A percentile compares a stretch with the other conserved stretches of the same genome.
Evolutionary conservation across 2,797 vertebrate genomes (phyloP).

Genomic region (Aulostomus chinensis): DNA sequence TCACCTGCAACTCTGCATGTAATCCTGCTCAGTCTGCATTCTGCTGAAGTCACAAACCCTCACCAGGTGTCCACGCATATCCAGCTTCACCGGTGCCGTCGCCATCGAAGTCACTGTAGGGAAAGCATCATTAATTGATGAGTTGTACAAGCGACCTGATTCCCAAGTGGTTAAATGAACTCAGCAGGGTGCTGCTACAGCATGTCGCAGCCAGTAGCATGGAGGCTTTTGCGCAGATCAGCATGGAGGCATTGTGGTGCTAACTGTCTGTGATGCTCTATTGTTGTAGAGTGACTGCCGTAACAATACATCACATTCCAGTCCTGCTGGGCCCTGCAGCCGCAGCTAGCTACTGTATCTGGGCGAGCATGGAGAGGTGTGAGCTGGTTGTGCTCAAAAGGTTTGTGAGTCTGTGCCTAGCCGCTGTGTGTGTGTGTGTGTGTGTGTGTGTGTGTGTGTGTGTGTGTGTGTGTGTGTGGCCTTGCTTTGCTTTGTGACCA

Average conservation of each 20-base stretch:
- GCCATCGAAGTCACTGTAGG: slow-evolving; percentile 52
- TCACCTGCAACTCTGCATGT: no score
- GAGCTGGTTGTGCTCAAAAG: background rate
- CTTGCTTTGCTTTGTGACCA: slow-evolving; percentile 1
- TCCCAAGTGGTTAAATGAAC: slow-evolving; percentile 61
- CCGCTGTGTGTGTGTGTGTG: background rate
- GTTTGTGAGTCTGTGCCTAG: slow-evolving; percentile 8
- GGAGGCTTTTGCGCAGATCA: slow-evolving; percentile 47
- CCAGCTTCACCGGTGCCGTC: slow-evolving; percentile 8
- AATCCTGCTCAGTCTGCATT: no score
- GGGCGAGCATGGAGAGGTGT: slow-evolving; percentile 14
- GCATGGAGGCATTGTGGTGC: slow-evolving; percentile 64
- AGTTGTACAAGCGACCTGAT: slow-evolving; percentile 62
- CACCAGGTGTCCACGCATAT: slow-evolving; percentile 10
- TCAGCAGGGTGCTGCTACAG: slow-evolving; percentile 32
- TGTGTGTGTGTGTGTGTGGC: slow-evolving; percentile 11
- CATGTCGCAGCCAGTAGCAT: slow-evolving; percentile 24
- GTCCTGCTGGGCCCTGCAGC: slow-evolving; percentile 34
- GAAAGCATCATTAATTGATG: slow-evolving; percentile 62
- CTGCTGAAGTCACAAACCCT: background rate
- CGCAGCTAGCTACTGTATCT: slow-evolving; percentile 32
- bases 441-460: background rate
- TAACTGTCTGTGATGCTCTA: slow-evolving; percentile 61
- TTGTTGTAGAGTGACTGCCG: slow-evolving; percentile 56
- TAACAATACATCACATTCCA: slow-evolving; percentile 70